These are phyloP conservation scores for Drosophila tsacasi DNA, from an alignment of 1,140 invertebrate species.

Conservation along the genomic window DNA sequence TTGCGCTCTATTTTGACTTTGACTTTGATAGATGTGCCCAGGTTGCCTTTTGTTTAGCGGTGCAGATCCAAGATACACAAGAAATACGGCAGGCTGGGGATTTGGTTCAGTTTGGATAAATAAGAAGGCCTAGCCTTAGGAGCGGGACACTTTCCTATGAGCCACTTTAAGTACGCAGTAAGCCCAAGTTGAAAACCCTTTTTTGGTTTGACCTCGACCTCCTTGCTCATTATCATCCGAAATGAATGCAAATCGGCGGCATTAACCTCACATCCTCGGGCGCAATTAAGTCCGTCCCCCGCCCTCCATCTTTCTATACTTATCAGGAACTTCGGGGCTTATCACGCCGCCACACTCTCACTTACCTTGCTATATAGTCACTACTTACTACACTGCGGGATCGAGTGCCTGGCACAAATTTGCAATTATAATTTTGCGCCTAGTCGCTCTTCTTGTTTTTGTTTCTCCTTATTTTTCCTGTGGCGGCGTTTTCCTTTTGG, in stretches of 20 bases:
- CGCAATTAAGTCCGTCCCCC: constrained; percentile 25
- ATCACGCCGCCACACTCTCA: constrained; percentile 82
- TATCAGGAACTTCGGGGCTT: constrained; percentile 65
- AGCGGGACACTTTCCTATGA: not conserved
- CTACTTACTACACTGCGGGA: constrained; percentile 8
- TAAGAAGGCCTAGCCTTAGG: not conserved
- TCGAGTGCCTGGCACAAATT: constrained; percentile 63
- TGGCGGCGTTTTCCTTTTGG: constrained; percentile 73
- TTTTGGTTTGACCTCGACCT: constrained; percentile 54
- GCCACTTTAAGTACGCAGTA: not conserved
- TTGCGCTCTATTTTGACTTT: constrained; percentile 77
- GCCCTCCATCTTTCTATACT: constrained; percentile 11
- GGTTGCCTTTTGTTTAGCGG: constrained; percentile 23
- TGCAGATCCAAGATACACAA: constrained; percentile 39
- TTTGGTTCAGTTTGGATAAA: constrained; percentile 4
- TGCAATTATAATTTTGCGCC: constrained; percentile 84
- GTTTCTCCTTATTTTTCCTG: constrained; percentile 14
- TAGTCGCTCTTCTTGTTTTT: constrained; percentile 27
- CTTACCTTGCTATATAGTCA: constrained; percentile 17
- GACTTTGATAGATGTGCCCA: constrained; percentile 76
- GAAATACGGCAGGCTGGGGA: not conserved
- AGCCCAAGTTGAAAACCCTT: not conserved
- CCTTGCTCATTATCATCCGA: constrained; percentile 67
- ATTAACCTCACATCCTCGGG: constrained; percentile 62
- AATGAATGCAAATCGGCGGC: constrained; percentile 80